phyloP scores from a whole-genome alignment of 2,113 vertebrate species.

The Thunnus thynnus region DNA sequence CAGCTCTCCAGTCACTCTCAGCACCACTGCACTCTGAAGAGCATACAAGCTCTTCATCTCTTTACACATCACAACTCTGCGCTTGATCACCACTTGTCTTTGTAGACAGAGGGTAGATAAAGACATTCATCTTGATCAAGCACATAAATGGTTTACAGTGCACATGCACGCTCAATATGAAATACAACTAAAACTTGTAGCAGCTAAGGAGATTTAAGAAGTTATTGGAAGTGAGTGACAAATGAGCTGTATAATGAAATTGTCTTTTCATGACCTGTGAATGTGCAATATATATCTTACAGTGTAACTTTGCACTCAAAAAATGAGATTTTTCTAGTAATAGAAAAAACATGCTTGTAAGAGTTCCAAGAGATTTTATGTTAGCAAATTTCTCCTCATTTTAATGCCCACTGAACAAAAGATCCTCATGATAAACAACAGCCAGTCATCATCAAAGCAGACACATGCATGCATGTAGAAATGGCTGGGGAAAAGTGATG shows the following conservation, averaged over 20 bases:
- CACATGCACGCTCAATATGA: slow-evolving; percentile 12
- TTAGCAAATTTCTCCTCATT: slow-evolving; percentile 10
- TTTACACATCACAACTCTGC: slow-evolving; percentile 17
- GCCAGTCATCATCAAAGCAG: slow-evolving; percentile 35
- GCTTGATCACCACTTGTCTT: slow-evolving; percentile 62
- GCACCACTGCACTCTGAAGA: slow-evolving; percentile 9
- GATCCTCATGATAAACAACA: slow-evolving; percentile 41
- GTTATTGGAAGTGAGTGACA: neutral
- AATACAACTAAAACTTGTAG: neutral
- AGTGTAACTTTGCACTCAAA: slow-evolving; percentile 11
- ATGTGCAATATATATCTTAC: neutral
- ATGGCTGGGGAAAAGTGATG: slow-evolving; percentile 58
- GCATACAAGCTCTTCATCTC: slow-evolving; percentile 43
- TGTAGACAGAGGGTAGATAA: slow-evolving; percentile 49
- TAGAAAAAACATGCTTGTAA: slow-evolving; percentile 15
- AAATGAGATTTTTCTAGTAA: neutral
- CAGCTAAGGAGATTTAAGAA: slow-evolving; percentile 1
- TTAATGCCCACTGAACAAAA: slow-evolving; percentile 29
- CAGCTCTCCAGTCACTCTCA: neutral
- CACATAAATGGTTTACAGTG: slow-evolving; percentile 33
- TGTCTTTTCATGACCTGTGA: slow-evolving; percentile 11
- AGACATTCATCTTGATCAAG: slow-evolving; percentile 65
- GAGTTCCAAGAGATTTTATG: slow-evolving; percentile 31
- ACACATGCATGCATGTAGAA: slow-evolving; percentile 43
- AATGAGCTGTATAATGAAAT: neutral